Base-by-base conservation (phyloP, 2,113 vertebrate species). In the Stictonetta naevosa region DNA sequence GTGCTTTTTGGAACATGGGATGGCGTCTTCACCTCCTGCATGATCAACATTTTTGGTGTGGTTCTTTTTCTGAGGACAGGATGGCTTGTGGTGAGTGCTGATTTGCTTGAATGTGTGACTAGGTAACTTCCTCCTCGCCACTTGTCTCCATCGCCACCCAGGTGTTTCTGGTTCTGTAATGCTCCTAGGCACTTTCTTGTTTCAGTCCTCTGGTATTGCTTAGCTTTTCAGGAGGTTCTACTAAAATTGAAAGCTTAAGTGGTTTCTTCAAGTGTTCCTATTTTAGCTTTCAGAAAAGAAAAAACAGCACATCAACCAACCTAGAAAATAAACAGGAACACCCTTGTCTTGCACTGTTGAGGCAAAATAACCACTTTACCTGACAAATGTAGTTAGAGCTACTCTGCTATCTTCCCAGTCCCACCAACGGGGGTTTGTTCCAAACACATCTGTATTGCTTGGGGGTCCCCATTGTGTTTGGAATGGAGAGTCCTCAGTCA, bases 31-130 rank as follows among this genome's bases (percentile, higher is more conserved):
- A 99, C 99, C 11, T 99, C 99, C 81, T 99, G 99, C 95, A 99
- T 99, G 99, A 99, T 99, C 98, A 99, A 99, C 96, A 99, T 99
- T 93, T 99, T 99, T 85, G 99, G 99, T 38, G 99, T 99, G 34
- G 99, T 99, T 83, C 98, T 99, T 55, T 99, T 99, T 94, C 97
- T 99, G 72, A 98, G 99, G 79, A 99, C 99, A 0, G 99, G 99
- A 64, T 99, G 99, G 99, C 98, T 99, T 1, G 99, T 99, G 98
- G 99, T 99, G 82, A 56, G 60, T 10, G 20, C 33, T 75, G 58
- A 34, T 38, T 59, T 17, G 84, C 29, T 12, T 82, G 50, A 66
- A 48, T 0, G 1, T 56, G 33, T 71, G 31, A 73, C 60, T 2
- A 46, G 34, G 8, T 11, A 8, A 81, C 90, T 89, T 40, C 13